Percentiles rank a stretch among this genome's conserved stretches.
phyloP scores from a whole-genome alignment of 23 tunicate genomes.

The Trididemnum miniatum region DNA sequence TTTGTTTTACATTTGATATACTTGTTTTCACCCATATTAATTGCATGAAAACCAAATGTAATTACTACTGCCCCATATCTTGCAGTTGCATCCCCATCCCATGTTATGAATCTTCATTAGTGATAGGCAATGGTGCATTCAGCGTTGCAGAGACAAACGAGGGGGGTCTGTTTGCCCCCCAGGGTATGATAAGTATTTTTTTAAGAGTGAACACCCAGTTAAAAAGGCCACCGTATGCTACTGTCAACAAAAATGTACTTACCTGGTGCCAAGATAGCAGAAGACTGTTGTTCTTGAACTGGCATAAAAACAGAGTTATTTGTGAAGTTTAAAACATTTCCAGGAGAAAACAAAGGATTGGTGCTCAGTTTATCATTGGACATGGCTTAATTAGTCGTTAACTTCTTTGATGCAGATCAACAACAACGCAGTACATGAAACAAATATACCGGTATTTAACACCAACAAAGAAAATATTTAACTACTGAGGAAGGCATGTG shows the following conservation, averaged over 20 bases:
- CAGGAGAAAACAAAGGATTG: conserved; percentile 72
- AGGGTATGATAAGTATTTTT: background rate
- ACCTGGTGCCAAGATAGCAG: conserved; percentile 53
- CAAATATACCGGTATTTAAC: background rate
- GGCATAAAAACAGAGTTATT: conserved; percentile 79
- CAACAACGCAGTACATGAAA: background rate
- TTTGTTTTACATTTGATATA: too few species aligned
- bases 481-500: too few species aligned
- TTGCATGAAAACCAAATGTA: too few species aligned
- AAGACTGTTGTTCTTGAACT: conserved; percentile 64
- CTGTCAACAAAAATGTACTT: background rate
- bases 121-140: too few species aligned
- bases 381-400: too few species aligned
- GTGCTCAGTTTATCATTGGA: conserved; percentile 28
- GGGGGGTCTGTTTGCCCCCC: background rate
- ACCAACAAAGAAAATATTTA: background rate
- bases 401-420: too few species aligned
- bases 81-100: too few species aligned
- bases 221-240: too few species aligned
- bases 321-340: conserved; percentile 40
- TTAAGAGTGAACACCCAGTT: background rate
- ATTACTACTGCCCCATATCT: too few species aligned
- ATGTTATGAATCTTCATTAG: too few species aligned
- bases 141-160: background rate
- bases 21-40: too few species aligned